Evolutionary conservation across 2,888 invertebrate genomes (phyloP), one percentile per base, ranked within the genome.

Genomic region (Sacculina carcini): DNA sequence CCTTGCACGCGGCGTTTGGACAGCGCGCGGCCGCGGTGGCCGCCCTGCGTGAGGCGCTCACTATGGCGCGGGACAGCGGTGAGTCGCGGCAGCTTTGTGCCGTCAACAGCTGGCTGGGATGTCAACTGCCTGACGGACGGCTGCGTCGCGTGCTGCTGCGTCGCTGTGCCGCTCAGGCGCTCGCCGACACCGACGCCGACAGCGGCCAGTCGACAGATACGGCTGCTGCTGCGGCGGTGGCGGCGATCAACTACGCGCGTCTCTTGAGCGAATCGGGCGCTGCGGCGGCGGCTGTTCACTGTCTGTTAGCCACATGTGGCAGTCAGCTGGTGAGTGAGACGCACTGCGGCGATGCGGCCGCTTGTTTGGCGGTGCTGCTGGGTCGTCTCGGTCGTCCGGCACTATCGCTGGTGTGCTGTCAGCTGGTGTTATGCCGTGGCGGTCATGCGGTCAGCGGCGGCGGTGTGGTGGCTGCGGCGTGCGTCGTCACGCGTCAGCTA

Each of bases 321-420:
- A n/a, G n/a, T n/a, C n/a, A n/a, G n/a, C n/a, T n/a, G n/a, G n/a
- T n/a, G n/a, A n/a, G n/a, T n/a, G n/a, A n/a, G n/a, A n/a, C n/a
- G n/a, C n/a, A n/a, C n/a, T n/a, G n/a, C n/a, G n/a, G n/a, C n/a
- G n/a, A n/a, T n/a, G n/a, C n/a, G n/a, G n/a, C n/a, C n/a, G n/a
- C n/a, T n/a, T n/a, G n/a, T n/a, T n/a, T n/a, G 58, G 77, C 85
- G 1, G 81, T 83, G 0, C 68, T 90, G 10, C 89, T 89, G 89
- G 73, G 78, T 14, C 73, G 83, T 51, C 89, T 86, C 63, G 90
- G 90, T 1, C 81, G 84, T 64, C 76, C 78, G 1, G 81, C 84
- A 64, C 78, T 86, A 74, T 77, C 80, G 0, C 78, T 79, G 0
- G 68, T 87, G 32, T 78, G 76, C 63, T 76, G 81, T 48, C 86